Percentiles rank a stretch among this genome's conserved stretches.
phyloP scores from a whole-genome alignment of 2,888 invertebrate genomes.

The Hypomecis punctinalis region DNA sequence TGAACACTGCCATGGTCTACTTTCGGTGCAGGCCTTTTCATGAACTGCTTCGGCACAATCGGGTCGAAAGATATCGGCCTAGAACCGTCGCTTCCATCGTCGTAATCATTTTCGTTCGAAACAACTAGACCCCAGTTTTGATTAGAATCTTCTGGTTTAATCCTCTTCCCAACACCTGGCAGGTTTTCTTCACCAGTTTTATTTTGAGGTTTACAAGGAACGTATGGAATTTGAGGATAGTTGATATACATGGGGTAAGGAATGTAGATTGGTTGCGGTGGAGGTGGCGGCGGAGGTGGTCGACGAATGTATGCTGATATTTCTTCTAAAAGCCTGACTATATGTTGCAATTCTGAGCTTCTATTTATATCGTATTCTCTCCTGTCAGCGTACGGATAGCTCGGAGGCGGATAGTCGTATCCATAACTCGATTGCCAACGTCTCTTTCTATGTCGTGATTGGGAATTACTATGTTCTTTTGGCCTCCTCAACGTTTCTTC shows the following conservation, averaged over 20 bases:
- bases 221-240: constrained; percentile 49
- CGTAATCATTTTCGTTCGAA: constrained; percentile 44
- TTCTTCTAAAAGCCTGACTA: constrained; percentile 66
- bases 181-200: not conserved
- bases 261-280: constrained; percentile 70
- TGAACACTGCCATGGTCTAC: constrained; percentile 55
- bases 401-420: constrained; percentile 59
- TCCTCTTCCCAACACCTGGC: constrained; percentile 42
- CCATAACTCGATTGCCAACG: constrained; percentile 64
- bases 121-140: constrained; percentile 66
- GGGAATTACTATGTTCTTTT: constrained; percentile 47
- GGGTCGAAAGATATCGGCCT: constrained; percentile 70
- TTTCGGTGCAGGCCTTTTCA: constrained; percentile 49
- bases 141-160: constrained; percentile 54
- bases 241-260: constrained; percentile 64
- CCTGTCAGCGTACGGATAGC: constrained; percentile 58
- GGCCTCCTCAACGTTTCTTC: constrained; percentile 42
- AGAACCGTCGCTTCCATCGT: constrained; percentile 56
- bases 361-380: constrained; percentile 59
- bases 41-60: constrained; percentile 45
- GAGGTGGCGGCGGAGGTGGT: constrained; percentile 54
- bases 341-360: constrained; percentile 55
- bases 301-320: constrained; percentile 58
- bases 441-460: constrained; percentile 59
- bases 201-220: constrained; percentile 47